A percentile compares a stretch with the other conserved stretches of the same genome.
phyloP scores from a whole-genome alignment of 1,140 invertebrate species.

The Drosophila paulistorum region DNA sequence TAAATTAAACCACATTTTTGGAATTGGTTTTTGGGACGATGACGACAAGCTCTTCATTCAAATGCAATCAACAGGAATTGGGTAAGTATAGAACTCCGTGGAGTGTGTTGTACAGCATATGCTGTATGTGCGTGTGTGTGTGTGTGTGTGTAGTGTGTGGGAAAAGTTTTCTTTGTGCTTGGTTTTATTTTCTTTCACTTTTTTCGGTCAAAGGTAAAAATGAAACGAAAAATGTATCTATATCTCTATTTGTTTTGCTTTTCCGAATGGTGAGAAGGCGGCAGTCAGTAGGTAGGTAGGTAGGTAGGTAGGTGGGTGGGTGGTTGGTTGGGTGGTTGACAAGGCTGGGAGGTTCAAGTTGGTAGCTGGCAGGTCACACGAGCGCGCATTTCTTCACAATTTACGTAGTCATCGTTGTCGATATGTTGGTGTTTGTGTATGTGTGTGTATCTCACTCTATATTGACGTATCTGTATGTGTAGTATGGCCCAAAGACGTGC shows the following conservation, averaged over 20 bases:
- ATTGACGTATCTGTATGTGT: conserved; percentile 66
- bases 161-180: conserved; percentile 37
- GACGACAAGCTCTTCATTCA: neutral
- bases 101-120: too few relatives aligned
- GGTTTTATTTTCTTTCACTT: neutral
- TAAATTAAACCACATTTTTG: conserved; percentile 5
- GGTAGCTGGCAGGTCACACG: conserved; percentile 54
- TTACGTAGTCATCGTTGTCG: conserved; percentile 59
- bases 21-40: neutral
- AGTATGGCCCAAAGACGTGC: conserved; percentile 65
- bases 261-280: conserved; percentile 21
- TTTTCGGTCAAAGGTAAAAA: conserved; percentile 57
- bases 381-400: conserved; percentile 80
- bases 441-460: conserved; percentile 50
- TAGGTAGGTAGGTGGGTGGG: too few relatives aligned
- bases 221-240: conserved; percentile 76
- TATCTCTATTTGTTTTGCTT: conserved; percentile 75
- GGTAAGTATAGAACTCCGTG: neutral
- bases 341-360: conserved; percentile 32
- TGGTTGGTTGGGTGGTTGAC: conserved; percentile 36
- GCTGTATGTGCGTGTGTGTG: too few relatives aligned
- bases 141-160: too few relatives aligned
- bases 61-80: conserved; percentile 11
- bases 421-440: conserved; percentile 37
- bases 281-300: neutral